phyloP scores from a whole-genome alignment of 2,797 vertebrate species.

The Huso huso region DNA sequence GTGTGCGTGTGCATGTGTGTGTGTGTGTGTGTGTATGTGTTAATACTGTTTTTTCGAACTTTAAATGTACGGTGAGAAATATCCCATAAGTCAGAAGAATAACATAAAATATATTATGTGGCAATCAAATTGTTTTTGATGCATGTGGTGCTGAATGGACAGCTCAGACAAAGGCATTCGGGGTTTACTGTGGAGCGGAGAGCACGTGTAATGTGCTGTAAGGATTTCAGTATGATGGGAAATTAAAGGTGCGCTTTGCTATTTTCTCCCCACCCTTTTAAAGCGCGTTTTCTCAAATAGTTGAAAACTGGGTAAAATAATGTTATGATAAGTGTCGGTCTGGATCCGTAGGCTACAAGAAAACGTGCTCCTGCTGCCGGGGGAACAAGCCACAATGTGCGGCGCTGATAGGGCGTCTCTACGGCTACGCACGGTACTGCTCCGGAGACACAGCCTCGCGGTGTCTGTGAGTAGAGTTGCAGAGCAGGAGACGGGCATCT shows the following conservation, averaged over 20 bases:
- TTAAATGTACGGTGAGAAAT: no score
- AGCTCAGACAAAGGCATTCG: neutral
- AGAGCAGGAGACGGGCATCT: no score
- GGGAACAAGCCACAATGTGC: neutral
- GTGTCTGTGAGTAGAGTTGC: no score
- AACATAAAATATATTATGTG: no score
- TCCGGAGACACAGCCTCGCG: neutral
- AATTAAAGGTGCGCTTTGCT: no score
- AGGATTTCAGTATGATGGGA: no score
- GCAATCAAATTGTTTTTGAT: neutral
- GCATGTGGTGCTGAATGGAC: neutral
- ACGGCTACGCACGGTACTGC: neutral
- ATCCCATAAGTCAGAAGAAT: no score
- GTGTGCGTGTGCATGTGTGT: no score
- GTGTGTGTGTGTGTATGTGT: no score
- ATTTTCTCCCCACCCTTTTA: no score
- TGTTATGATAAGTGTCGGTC: neutral
- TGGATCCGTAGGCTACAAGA: neutral
- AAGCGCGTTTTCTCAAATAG: neutral
- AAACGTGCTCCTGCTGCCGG: neutral
- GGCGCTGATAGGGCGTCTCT: slow-evolving; percentile 1
- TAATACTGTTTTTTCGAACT: no score
- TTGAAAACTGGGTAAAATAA: neutral
- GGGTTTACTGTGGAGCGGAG: neutral
- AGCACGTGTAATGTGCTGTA: neutral